These are phyloP conservation scores for Zelostemma sp. DNA, from an alignment of 1,140 invertebrate genomes.

Conservation along the genomic window DNA sequence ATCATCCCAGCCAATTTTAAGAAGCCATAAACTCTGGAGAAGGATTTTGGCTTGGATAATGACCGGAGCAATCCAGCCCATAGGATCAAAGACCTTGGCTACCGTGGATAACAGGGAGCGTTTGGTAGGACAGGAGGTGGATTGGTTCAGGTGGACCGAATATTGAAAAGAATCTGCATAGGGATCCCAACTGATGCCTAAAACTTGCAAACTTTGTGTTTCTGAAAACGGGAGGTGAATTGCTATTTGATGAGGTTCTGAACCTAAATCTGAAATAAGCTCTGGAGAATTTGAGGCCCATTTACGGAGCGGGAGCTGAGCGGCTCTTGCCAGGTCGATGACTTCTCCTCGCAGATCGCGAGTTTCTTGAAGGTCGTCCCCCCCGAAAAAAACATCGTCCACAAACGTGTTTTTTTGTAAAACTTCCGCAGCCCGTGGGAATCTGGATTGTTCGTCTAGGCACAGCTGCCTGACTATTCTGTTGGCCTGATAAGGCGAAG, in stretches of 20 bases:
- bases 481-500: constrained; percentile 16
- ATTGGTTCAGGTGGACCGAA: no score
- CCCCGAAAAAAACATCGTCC: constrained; percentile 10
- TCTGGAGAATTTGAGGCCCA: constrained; percentile 2
- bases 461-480: background rate
- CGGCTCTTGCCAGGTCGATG: constrained; percentile 1
- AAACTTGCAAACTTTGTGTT: background rate
- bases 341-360: background rate
- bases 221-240: background rate
- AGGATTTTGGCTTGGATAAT: background rate
- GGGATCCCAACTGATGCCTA: background rate
- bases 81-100: background rate
- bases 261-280: no score
- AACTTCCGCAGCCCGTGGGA: background rate
- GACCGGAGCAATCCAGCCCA: background rate
- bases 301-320: background rate
- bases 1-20: background rate
- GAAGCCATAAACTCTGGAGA: background rate
- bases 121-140: background rate
- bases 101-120: background rate
- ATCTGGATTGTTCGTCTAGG: background rate
- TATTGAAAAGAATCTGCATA: background rate
- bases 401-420: background rate
- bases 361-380: background rate
- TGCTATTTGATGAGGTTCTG: no score